Conservation (phyloP, 2,113 vertebrate species). For the Eurystomus gularis region DNA sequence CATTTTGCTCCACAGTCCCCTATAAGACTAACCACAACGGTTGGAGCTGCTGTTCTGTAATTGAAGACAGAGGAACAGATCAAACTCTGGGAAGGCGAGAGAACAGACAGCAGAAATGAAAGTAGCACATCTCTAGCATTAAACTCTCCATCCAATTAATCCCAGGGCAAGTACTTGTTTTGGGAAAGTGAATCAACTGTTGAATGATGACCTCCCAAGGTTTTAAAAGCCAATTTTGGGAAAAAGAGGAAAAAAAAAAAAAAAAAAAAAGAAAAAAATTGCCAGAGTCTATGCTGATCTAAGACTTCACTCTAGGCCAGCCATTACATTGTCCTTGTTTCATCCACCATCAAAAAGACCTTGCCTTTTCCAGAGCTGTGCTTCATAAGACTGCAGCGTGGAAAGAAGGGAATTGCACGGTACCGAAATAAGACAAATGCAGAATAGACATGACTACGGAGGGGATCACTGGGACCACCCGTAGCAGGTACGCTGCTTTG, state of each 20-base stretch:
- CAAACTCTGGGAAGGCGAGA: background rate
- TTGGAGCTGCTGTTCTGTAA: background rate
- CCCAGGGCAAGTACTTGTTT: background rate
- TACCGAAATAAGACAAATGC: background rate
- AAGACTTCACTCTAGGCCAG: background rate
- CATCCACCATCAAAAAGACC: background rate
- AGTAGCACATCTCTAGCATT: background rate
- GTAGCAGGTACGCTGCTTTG: background rate
- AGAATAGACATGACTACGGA: background rate
- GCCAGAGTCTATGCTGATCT: background rate
- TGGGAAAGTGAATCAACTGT: background rate
- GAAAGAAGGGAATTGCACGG: background rate
- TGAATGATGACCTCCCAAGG: background rate
- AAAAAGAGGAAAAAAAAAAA: background rate
- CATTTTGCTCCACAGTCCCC: background rate
- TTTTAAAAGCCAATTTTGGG: conserved; percentile 4
- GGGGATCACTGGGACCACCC: background rate
- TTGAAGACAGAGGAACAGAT: conserved; percentile 9
- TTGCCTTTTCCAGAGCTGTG: background rate
- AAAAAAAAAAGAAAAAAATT: background rate
- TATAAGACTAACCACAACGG: background rate
- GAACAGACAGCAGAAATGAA: background rate
- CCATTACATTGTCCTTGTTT: background rate
- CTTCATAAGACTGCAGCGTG: background rate
- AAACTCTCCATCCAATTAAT: conserved; percentile 16